A percentile compares a stretch with the other conserved stretches of the same genome.
Conservation (phyloP, 2,888 invertebrate genomes). For the Bursaphelenchus okinawaensis region DNA sequence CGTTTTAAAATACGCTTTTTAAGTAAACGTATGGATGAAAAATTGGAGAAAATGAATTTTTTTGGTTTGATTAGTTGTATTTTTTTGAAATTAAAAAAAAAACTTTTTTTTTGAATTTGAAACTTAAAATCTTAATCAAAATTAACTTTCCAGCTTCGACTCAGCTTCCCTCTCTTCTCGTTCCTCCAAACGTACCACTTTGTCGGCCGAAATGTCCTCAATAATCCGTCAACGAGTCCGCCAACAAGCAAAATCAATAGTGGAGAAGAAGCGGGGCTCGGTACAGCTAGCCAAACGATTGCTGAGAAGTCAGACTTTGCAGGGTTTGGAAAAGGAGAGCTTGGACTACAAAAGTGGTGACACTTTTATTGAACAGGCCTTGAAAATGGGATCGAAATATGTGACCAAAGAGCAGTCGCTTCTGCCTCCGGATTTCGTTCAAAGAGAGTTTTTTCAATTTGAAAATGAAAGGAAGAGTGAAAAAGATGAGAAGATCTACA, state of each 20-base stretch:
- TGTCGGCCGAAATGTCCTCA: conserved; percentile 26
- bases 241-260: conserved; percentile 31
- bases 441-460: conserved; percentile 18
- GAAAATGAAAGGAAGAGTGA: background rate
- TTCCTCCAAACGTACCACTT: conserved; percentile 23
- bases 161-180: conserved; percentile 23
- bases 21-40: too few species aligned
- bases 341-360: conserved; percentile 37
- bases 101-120: too few species aligned
- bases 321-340: conserved; percentile 14
- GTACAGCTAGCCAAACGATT: conserved; percentile 38
- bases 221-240: conserved; percentile 29
- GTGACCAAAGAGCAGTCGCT: background rate
- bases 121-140: background rate
- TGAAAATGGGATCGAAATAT: conserved; percentile 21
- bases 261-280: conserved; percentile 43
- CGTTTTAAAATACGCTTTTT: too few species aligned
- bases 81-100: too few species aligned
- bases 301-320: conserved; percentile 32
- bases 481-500: background rate
- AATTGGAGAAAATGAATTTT: too few species aligned
- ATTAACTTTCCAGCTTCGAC: conserved; percentile 7
- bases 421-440: conserved; percentile 18
- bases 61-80: too few species aligned
- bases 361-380: conserved; percentile 33